Evolutionary conservation across 1,140 invertebrate species (phyloP).

Genomic region (Platyscapa corneri): DNA sequence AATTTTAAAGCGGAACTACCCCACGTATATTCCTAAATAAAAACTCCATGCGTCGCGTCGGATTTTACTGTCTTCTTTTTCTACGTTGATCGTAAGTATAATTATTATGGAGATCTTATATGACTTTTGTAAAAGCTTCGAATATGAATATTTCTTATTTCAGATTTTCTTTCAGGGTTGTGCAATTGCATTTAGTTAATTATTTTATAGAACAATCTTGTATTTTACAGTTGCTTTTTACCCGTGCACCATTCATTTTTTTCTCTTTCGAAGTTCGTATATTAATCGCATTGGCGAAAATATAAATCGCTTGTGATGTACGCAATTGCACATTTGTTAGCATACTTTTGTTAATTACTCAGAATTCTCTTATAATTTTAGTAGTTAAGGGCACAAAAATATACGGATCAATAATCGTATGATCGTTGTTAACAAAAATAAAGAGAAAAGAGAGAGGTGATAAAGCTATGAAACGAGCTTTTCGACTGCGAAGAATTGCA

Average conservation of each 20-base stretch:
- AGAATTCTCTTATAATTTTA: conserved; percentile 11
- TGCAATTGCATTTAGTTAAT: background rate
- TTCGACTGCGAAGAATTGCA: conserved; percentile 17
- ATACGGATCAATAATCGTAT: conserved; percentile 23
- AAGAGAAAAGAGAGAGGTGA: background rate
- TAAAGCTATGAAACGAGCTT: background rate
- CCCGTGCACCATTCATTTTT: background rate
- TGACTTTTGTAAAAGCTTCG: background rate
- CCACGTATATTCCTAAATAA: background rate
- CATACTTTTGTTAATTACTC: background rate
- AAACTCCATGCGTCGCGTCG: background rate
- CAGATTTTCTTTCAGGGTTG: background rate
- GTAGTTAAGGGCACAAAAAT: conserved; percentile 1
- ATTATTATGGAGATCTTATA: background rate
- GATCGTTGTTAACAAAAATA: conserved; percentile 15
- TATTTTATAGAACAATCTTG: background rate
- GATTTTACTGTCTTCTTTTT: conserved; percentile 9
- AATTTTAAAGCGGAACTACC: background rate
- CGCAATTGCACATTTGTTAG: background rate
- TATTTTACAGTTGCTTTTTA: background rate
- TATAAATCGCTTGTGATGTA: background rate
- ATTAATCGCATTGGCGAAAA: too few relatives aligned
- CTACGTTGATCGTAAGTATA: conserved; percentile 12
- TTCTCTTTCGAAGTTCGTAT: background rate
- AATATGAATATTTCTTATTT: background rate